Percentiles rank a stretch among this genome's conserved stretches.
These are phyloP conservation scores for Sebastes schlegelii DNA, from an alignment of 2,113 vertebrate species.

Conservation along the genomic window DNA sequence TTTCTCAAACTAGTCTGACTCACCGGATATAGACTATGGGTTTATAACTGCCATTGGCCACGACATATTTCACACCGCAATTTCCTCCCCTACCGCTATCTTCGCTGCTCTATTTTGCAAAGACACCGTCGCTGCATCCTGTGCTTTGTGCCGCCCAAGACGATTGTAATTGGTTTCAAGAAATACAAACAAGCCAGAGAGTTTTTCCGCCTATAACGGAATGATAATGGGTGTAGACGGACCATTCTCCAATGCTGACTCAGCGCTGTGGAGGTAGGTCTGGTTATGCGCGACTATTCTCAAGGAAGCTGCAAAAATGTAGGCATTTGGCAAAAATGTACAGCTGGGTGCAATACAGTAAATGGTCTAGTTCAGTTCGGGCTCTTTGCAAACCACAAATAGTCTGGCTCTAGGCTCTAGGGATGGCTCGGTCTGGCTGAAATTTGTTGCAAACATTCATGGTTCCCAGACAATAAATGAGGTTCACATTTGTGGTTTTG, in stretches of 20 bases:
- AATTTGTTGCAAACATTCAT: background rate
- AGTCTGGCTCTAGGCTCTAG: background rate
- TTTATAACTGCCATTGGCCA: too few relatives aligned
- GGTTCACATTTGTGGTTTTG: too few relatives aligned
- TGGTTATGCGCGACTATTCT: background rate
- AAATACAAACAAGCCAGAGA: background rate
- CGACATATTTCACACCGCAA: too few relatives aligned
- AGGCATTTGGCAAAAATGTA: background rate
- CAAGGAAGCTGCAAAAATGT: background rate
- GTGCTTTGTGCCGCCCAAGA: background rate
- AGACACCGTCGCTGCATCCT: background rate
- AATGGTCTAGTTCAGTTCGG: background rate
- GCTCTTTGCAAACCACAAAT: background rate
- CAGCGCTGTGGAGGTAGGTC: background rate
- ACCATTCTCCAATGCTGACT: background rate
- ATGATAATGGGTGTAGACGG: background rate
- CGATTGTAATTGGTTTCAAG: background rate
- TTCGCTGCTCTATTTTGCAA: background rate
- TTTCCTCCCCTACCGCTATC: background rate
- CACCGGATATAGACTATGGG: too few relatives aligned
- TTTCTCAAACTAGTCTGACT: background rate
- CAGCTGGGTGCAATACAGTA: background rate
- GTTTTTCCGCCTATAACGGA: background rate
- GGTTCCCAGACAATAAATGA: too few relatives aligned
- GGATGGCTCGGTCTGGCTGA: background rate